Percentiles rank a stretch among this genome's conserved stretches.
phyloP scores from a whole-genome alignment of 2,888 invertebrate species.

The Eustalomyia histrio region DNA sequence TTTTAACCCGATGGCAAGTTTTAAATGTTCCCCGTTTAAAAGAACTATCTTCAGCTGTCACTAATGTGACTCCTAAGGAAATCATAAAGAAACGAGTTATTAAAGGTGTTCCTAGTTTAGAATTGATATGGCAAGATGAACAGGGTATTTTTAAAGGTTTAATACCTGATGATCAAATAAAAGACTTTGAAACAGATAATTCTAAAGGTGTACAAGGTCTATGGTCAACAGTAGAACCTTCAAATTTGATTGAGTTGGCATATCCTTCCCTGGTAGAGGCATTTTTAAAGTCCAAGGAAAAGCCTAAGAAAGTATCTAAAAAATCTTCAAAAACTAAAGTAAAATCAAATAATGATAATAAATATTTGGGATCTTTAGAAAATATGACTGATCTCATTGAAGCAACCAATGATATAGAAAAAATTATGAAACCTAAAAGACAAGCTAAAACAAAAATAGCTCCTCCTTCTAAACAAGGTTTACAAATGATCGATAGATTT shows the following conservation, averaged over 20 bases:
- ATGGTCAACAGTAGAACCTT: slow-evolving; percentile 86
- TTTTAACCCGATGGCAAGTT: slow-evolving; percentile 88
- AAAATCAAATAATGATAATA: slow-evolving; percentile 68
- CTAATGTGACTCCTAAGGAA: slow-evolving; percentile 79
- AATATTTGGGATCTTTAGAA: slow-evolving; percentile 71
- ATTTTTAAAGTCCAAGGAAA: slow-evolving; percentile 82
- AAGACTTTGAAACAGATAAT: slow-evolving; percentile 80
- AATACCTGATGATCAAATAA: slow-evolving; percentile 83
- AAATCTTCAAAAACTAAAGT: slow-evolving; percentile 61
- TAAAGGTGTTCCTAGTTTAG: slow-evolving; percentile 84
- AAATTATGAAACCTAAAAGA: slow-evolving; percentile 67
- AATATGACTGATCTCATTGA: slow-evolving; percentile 69
- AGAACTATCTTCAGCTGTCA: slow-evolving; percentile 7
- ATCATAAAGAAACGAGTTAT: slow-evolving; percentile 83
- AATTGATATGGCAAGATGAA: slow-evolving; percentile 86
- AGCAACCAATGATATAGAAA: slow-evolving; percentile 72
- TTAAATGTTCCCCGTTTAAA: slow-evolving; percentile 59
- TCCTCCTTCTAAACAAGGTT: slow-evolving; percentile 70
- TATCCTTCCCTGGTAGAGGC: slow-evolving; percentile 83
- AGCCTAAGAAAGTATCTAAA: slow-evolving; percentile 80
- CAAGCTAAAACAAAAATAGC: slow-evolving; percentile 74
- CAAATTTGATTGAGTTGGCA: slow-evolving; percentile 82
- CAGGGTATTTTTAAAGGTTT: slow-evolving; percentile 82
- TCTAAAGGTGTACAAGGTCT: slow-evolving; percentile 79
- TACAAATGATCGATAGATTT: slow-evolving; percentile 77